A percentile compares a stretch with the other conserved stretches of the same genome.
phyloP scores from a whole-genome alignment of 2,113 vertebrate genomes.

The Periophthalmodon schlosseri region DNA sequence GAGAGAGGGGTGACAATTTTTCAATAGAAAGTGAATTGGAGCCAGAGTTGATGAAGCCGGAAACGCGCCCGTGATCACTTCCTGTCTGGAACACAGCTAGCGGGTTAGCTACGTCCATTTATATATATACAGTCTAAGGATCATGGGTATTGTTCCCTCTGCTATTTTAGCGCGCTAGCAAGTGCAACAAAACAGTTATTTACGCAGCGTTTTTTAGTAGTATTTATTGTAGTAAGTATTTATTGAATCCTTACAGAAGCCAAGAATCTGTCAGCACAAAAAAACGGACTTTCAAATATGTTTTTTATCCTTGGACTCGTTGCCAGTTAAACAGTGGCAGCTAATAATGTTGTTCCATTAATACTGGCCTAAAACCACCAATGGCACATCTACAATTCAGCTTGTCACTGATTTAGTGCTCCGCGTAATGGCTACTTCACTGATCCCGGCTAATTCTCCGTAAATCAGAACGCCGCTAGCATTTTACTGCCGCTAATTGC shows the following conservation, averaged over 20 bases:
- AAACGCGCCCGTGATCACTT: too few species aligned
- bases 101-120: too few species aligned
- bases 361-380: background rate
- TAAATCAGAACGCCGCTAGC: background rate
- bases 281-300: background rate
- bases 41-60: too few species aligned
- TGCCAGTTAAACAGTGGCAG: background rate
- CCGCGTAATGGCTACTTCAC: background rate
- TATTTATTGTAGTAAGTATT: too few species aligned
- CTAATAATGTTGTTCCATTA: background rate
- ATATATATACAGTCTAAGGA: too few species aligned
- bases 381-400: background rate
- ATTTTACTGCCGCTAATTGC: conserved; percentile 5
- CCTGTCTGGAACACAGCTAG: too few species aligned
- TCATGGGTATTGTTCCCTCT: too few species aligned
- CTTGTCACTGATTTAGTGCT: background rate
- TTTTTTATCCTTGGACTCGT: background rate
- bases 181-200: too few species aligned
- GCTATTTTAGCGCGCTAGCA: too few species aligned
- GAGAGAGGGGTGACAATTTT: too few species aligned
- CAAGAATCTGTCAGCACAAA: background rate
- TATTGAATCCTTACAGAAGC: background rate
- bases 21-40: too few species aligned
- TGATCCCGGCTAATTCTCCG: background rate
- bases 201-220: too few species aligned